Percentiles rank a stretch among this genome's conserved stretches.
Conservation (phyloP, 2,113 vertebrate genomes). For the Heterochromis multidens region DNA sequence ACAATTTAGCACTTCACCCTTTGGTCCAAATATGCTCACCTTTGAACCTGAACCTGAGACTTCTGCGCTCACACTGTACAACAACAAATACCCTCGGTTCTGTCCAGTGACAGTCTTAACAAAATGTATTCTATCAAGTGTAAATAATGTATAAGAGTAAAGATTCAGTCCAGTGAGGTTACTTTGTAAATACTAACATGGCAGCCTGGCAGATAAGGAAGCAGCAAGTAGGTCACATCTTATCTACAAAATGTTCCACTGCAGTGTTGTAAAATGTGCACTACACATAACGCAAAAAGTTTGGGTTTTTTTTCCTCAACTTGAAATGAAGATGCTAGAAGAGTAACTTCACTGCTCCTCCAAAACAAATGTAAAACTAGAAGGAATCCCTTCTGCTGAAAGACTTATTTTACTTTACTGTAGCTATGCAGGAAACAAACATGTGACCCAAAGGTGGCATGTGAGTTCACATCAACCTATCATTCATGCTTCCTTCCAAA, state of each 20-base stretch:
- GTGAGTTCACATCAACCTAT: background rate
- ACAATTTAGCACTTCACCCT: background rate
- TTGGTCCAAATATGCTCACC: background rate
- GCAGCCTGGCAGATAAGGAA: background rate
- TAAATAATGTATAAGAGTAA: background rate
- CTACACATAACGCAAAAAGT: too few relatives aligned
- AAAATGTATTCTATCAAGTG: background rate
- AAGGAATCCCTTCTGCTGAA: fast-evolving
- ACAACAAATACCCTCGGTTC: background rate
- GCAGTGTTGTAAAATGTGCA: background rate
- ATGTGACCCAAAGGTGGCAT: background rate
- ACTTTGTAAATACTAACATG: background rate
- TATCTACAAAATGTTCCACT: background rate
- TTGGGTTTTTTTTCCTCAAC: too few relatives aligned
- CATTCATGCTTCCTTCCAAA: background rate
- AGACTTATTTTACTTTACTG: background rate
- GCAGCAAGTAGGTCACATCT: background rate
- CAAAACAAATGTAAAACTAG: background rate
- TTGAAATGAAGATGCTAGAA: background rate
- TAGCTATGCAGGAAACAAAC: background rate
- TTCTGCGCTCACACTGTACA: background rate
- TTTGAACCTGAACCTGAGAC: background rate
- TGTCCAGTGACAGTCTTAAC: background rate
- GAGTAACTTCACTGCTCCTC: background rate
- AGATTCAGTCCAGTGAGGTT: fast-evolving